Conservation (phyloP, 53 echinoderm and acorn worm species). For the Holothuria leucospilota region DNA sequence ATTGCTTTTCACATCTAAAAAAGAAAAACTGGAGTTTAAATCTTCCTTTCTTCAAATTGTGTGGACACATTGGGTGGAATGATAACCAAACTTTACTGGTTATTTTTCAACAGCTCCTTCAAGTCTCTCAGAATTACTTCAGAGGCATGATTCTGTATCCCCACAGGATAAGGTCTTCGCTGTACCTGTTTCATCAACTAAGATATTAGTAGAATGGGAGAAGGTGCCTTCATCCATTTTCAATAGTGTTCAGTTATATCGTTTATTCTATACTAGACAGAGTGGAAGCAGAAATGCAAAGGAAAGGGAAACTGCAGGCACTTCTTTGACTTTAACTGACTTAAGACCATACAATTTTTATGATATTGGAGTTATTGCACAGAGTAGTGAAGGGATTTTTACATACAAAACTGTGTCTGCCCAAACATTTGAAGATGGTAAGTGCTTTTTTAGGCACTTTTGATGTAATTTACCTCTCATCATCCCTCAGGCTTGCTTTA, state of each 20-base stretch:
- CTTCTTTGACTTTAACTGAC: constrained; percentile 2
- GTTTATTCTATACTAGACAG: neutral
- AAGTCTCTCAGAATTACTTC: constrained; percentile 21
- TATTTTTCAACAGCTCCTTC: constrained; percentile 14
- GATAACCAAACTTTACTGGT: too few relatives aligned
- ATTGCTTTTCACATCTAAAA: too few relatives aligned
- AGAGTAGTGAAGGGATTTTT: constrained; percentile 7
- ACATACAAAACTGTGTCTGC: neutral
- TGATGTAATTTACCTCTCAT: too few relatives aligned
- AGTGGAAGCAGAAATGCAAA: neutral
- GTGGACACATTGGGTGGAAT: too few relatives aligned
- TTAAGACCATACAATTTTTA: constrained; percentile 29
- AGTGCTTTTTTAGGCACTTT: neutral
- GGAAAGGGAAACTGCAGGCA: neutral
- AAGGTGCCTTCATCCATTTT: neutral
- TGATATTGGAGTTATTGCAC: constrained; percentile 17
- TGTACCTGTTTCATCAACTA: constrained; percentile 28
- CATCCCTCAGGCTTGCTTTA: too few relatives aligned
- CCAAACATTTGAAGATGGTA: constrained; percentile 35
- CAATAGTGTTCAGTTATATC: neutral
- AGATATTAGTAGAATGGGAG: constrained; percentile 39
- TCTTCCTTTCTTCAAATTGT: too few relatives aligned
- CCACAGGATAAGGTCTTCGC: neutral
- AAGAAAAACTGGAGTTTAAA: too few relatives aligned
- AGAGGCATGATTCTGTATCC: neutral